Base-by-base conservation (phyloP, 2,797 vertebrate genomes). In the Epinephelus coioides region DNA sequence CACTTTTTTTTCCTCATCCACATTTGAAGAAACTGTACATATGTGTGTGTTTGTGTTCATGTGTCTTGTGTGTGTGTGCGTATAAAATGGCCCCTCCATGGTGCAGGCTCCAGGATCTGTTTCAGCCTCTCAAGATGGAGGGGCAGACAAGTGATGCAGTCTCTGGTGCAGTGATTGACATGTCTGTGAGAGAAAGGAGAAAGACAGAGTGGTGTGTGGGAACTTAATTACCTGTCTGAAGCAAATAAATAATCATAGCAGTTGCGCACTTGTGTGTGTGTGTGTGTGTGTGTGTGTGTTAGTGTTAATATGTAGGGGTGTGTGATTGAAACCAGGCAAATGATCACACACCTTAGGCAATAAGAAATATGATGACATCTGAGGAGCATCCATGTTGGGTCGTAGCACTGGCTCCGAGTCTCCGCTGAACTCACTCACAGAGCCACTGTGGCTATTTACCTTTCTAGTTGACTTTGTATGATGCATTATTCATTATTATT, bases 81-180 rank as follows among this genome's bases (percentile, higher is more conserved):
- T 47, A 17, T 68, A 61, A 79, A 74, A 79, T 78, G 63, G 63
- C 60, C 67, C 44, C 55, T 73, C 25, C 46, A 40, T 55, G 4
- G 21, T 66, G 23, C 47, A 27, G 63, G 38, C 50, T 61, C 21
- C 53, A 49, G 49, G 23, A 81, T 72, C 49, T 59, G 53, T 71
- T 47, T 78, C 19, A 71, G 54, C 30, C 46, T 49, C 47, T 82
- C 66, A 86, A 70, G 75, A 83, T 82, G 76, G 81, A 86, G 68
- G 53, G 44, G 13, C 64, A 54, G 18, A 19, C 54, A n/a, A 70
- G 54, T 56, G 44, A 69, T 56, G 61, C 43, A 23, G 19, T 56
- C 44, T 44, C 17, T 51, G 38, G n/a, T 64, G 27, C 34, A 43
- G 5, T 71, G 69, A 85, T 74, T 78, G 78, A 81, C 56, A 66